phyloP scores from a whole-genome alignment of 2,113 vertebrate species.

The Geococcyx californianus region DNA sequence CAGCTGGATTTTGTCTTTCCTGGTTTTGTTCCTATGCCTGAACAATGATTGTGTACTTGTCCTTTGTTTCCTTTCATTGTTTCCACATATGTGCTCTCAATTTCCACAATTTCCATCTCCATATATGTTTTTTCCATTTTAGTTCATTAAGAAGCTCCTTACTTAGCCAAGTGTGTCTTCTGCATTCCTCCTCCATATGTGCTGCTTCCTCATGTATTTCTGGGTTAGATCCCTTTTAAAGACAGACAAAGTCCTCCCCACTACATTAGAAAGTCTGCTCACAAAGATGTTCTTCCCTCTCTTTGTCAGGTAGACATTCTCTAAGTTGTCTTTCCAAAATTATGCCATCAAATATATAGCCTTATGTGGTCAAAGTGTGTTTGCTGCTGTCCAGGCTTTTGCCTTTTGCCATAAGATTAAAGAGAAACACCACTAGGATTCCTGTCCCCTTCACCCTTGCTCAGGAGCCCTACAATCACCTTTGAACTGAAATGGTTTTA shows the following conservation, averaged over 20 bases:
- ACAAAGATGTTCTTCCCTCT: background rate
- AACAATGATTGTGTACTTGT: background rate
- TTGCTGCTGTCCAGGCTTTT: background rate
- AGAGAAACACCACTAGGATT: background rate
- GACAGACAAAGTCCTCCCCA: background rate
- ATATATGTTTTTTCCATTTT: slow-evolving; percentile 6
- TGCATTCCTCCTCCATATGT: background rate
- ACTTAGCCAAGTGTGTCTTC: background rate
- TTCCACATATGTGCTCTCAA: background rate
- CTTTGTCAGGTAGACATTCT: background rate
- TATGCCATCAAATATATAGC: background rate
- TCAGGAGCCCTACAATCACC: background rate
- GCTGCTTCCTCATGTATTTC: background rate
- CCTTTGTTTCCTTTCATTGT: slow-evolving; percentile 3
- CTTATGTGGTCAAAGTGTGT: background rate
- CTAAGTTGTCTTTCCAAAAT: background rate
- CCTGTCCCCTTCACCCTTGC: background rate
- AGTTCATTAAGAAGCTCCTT: background rate
- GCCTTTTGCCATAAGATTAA: background rate
- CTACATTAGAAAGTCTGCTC: background rate
- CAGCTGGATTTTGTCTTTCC: background rate
- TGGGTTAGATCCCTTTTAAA: background rate
- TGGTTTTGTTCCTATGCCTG: slow-evolving; percentile 1
- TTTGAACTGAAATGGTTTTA: background rate
- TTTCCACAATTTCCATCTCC: slow-evolving; percentile 34